Percentiles rank a stretch among this genome's conserved stretches.
These are phyloP conservation scores for Capreolus pygargus DNA, from an alignment of 2,113 vertebrate genomes.

Conservation along the genomic window DNA sequence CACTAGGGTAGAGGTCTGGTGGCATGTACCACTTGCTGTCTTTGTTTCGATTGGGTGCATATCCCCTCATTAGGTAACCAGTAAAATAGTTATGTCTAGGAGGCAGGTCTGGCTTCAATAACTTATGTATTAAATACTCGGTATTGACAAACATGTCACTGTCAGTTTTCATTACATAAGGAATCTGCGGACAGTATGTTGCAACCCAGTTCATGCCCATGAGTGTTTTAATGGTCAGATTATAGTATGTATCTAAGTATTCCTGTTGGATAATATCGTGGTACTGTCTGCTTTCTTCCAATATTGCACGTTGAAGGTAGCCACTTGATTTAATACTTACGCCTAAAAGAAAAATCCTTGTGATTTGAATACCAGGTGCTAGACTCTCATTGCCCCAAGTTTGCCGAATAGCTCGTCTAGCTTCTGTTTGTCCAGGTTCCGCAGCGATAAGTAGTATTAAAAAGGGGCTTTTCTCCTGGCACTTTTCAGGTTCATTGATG, in stretches of 20 bases:
- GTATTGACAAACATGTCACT: constrained; percentile 99
- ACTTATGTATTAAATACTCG: constrained; percentile 93
- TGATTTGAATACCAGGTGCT: constrained; percentile 82
- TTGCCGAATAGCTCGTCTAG: constrained; percentile 93
- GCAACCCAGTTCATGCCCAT: constrained; percentile 99
- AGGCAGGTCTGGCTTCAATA: constrained; percentile 89
- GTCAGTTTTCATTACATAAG: constrained; percentile 98
- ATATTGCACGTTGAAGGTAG: constrained; percentile 85
- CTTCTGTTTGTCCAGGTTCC: constrained; percentile 90
- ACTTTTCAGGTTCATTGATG: constrained; percentile 92
- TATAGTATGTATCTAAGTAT: constrained; percentile 94
- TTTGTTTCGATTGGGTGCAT: constrained; percentile 92
- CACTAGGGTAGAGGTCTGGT: constrained; percentile 89
- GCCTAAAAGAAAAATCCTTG: constrained; percentile 92
- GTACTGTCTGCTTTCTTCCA: constrained; percentile 89
- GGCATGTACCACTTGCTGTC: constrained; percentile 99
- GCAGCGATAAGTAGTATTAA: constrained; percentile 93
- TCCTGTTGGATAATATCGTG: constrained; percentile 96
- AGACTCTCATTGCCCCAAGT: constrained; percentile 95
- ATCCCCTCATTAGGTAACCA: constrained; percentile 93
- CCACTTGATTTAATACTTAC: constrained; percentile 83
- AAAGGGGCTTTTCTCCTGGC: constrained; percentile 86
- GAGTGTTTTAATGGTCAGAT: constrained; percentile 95
- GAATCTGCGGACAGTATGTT: constrained; percentile 86
- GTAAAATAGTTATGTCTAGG: constrained; percentile 92